phyloP scores from a whole-genome alignment of 2,113 vertebrate genomes.

The Elephantulus edwardii region DNA sequence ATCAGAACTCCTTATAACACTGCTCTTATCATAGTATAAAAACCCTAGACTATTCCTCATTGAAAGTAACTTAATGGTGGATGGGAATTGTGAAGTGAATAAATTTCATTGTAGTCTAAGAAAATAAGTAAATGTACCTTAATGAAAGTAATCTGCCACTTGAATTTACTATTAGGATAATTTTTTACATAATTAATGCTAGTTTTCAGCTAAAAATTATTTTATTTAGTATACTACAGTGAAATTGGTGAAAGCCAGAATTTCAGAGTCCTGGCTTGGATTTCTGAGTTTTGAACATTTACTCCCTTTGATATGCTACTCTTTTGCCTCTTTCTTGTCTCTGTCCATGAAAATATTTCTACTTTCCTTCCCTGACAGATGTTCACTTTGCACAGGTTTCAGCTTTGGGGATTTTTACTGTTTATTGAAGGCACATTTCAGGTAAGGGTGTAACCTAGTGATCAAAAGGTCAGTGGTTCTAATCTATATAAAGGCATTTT shows the following conservation, averaged over 20 bases:
- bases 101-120: neutral
- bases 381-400: neutral
- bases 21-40: neutral
- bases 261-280: neutral
- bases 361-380: neutral
- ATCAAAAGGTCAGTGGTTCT: neutral
- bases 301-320: neutral
- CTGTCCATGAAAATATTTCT: neutral
- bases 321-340: neutral
- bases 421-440: no score
- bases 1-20: no score
- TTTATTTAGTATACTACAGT: neutral
- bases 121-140: neutral
- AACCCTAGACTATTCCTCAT: neutral
- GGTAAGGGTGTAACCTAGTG: no score
- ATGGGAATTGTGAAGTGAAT: neutral
- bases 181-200: neutral
- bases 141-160: neutral
- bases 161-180: neutral
- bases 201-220: neutral
- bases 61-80: neutral
- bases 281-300: neutral
- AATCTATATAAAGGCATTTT: neutral
- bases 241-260: neutral
- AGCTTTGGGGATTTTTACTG: neutral